Conservation (phyloP, 2,888 invertebrate species). For the Silvanus unidentatus region DNA sequence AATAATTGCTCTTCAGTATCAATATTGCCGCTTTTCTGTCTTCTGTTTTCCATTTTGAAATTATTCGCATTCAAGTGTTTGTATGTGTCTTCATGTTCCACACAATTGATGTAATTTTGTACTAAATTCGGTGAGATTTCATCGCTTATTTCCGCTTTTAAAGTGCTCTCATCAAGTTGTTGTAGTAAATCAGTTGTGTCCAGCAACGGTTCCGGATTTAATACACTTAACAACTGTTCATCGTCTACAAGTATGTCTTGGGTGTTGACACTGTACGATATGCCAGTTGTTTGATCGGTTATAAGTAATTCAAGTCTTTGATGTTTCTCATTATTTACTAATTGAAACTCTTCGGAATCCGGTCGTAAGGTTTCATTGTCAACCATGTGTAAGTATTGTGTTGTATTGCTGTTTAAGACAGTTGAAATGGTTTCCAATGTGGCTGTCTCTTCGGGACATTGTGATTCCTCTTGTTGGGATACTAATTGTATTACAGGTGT, state of each 20-base stretch:
- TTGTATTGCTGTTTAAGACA: slow-evolving; percentile 28
- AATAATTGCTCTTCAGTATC: slow-evolving; percentile 38
- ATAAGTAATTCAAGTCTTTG: slow-evolving; percentile 44
- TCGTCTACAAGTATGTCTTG: slow-evolving; percentile 41
- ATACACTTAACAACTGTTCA: slow-evolving; percentile 36
- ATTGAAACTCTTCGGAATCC: slow-evolving; percentile 19
- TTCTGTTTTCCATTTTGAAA: slow-evolving; percentile 23
- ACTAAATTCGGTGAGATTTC: slow-evolving; percentile 9
- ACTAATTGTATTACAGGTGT: slow-evolving; percentile 40
- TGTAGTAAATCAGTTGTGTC: slow-evolving; percentile 37
- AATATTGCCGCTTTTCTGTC: slow-evolving; percentile 19
- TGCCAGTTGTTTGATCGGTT: slow-evolving; percentile 43
- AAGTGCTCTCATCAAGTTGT: slow-evolving; percentile 35
- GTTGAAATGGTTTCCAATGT: slow-evolving; percentile 31
- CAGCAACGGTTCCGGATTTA: slow-evolving; percentile 35
- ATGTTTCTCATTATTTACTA: slow-evolving; percentile 28
- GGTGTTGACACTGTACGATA: slow-evolving; percentile 35
- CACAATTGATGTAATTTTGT: slow-evolving; percentile 23
- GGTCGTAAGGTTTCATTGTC: slow-evolving; percentile 6
- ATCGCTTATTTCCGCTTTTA: slow-evolving; percentile 34
- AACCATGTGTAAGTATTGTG: slow-evolving; percentile 36
- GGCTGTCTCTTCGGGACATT: slow-evolving; percentile 13
- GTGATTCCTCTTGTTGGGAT: slow-evolving; percentile 21
- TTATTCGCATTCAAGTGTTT: slow-evolving; percentile 9
- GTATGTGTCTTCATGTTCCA: slow-evolving; percentile 5